These are phyloP conservation scores for Capra hircus DNA, from an alignment of 2,113 vertebrate genomes.

Conservation along the genomic window DNA sequence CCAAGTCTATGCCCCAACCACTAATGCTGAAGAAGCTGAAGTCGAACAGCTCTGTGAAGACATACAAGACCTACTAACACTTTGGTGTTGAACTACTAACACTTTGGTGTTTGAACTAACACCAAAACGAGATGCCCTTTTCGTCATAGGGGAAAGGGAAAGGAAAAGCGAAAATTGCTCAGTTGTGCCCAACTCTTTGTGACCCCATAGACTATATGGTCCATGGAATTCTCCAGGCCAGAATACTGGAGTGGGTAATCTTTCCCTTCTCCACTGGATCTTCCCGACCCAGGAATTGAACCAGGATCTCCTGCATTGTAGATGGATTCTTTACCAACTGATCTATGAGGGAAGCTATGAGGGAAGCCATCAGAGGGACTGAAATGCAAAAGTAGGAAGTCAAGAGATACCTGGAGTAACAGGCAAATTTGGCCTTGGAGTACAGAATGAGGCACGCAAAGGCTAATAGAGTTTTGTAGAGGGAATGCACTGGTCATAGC, in stretches of 20 bases:
- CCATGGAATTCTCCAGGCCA: neutral
- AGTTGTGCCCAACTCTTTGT: neutral
- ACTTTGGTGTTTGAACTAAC: neutral
- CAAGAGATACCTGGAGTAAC: neutral
- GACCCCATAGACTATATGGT: neutral
- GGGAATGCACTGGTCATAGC: neutral
- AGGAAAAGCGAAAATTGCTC: neutral
- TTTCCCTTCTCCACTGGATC: neutral
- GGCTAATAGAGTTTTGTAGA: neutral
- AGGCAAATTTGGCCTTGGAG: neutral
- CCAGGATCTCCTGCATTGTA: neutral
- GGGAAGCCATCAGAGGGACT: neutral
- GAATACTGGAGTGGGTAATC: neutral
- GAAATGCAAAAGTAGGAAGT: neutral
- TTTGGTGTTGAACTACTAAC: too few relatives aligned
- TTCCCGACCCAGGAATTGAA: neutral
- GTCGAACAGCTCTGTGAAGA: neutral
- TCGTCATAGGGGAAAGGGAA: neutral
- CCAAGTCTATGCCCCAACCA: neutral
- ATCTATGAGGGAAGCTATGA: neutral
- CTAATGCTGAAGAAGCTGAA: neutral
- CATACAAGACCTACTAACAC: neutral
- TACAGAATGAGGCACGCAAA: neutral
- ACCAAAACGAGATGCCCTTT: neutral
- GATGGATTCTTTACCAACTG: neutral